Percentiles rank a stretch among this genome's conserved stretches.
Evolutionary conservation across 2,888 invertebrate species (phyloP).

Genomic region (Drosophila tripunctata): DNA sequence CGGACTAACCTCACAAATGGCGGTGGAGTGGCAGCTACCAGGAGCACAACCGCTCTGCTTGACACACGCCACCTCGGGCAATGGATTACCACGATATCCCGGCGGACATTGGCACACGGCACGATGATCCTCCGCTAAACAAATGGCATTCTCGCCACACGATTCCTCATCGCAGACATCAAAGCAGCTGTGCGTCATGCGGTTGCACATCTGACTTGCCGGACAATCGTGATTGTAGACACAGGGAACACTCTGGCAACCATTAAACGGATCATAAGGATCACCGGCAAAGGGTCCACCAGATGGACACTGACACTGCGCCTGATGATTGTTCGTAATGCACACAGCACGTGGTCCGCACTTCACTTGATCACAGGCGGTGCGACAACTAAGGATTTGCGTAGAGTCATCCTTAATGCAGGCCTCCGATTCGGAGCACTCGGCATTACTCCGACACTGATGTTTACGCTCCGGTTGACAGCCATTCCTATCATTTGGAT

Average conservation of each 20-base stretch:
- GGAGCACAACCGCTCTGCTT: constrained; percentile 89
- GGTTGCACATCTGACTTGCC: constrained; percentile 91
- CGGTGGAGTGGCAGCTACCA: constrained; percentile 92
- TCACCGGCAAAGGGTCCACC: constrained; percentile 95
- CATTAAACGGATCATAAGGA: constrained; percentile 90
- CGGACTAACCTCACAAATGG: constrained; percentile 89
- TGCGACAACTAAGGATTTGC: constrained; percentile 88
- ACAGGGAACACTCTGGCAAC: constrained; percentile 92
- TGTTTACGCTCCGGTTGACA: constrained; percentile 90
- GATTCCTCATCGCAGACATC: constrained; percentile 92
- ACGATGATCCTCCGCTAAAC: constrained; percentile 93
- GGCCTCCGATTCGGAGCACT: constrained; percentile 92
- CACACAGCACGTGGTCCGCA: constrained; percentile 96
- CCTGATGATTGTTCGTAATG: constrained; percentile 94
- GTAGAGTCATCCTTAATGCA: constrained; percentile 87
- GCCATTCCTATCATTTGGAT: constrained; percentile 95
- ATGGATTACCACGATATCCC: constrained; percentile 91
- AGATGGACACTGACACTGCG: constrained; percentile 95
- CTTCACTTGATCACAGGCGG: constrained; percentile 90
- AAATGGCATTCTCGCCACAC: constrained; percentile 94
- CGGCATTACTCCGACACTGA: constrained; percentile 91
- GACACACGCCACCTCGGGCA: constrained; percentile 92
- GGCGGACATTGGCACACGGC: constrained; percentile 93
- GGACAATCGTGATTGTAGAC: constrained; percentile 94
- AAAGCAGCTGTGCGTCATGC: constrained; percentile 92